A percentile compares a stretch with the other conserved stretches of the same genome.
phyloP scores from a whole-genome alignment of 1,140 invertebrate genomes.

The Hycleus cichorii region DNA sequence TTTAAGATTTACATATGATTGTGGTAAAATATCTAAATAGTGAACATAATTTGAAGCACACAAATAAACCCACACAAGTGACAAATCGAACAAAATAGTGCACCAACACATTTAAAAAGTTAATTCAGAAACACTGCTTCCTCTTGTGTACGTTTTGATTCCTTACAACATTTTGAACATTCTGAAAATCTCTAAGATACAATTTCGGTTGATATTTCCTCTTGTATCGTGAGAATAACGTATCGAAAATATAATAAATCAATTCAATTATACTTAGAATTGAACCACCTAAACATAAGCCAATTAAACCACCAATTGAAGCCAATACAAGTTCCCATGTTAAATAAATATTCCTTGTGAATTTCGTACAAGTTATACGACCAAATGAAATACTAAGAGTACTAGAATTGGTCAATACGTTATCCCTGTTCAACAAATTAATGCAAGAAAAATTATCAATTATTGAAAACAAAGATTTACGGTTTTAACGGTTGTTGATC shows the following conservation, averaged over 20 bases:
- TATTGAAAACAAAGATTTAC: neutral
- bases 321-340: constrained; percentile 27
- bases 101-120: too few species aligned
- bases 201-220: constrained; percentile 5
- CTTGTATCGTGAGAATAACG: constrained; percentile 7
- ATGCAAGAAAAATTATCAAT: neutral
- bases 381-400: constrained; percentile 12
- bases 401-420: constrained; percentile 2
- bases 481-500: constrained; percentile 4
- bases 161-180: too few species aligned
- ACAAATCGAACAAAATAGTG: too few species aligned
- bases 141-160: too few species aligned
- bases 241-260: constrained; percentile 14
- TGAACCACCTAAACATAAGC: constrained; percentile 42
- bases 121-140: too few species aligned
- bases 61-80: too few species aligned
- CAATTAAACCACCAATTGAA: constrained; percentile 44
- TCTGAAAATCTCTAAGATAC: neutral
- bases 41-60: too few species aligned
- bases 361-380: constrained; percentile 10
- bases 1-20: too few species aligned
- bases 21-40: too few species aligned
- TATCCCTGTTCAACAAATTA: neutral
- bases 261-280: constrained; percentile 43
- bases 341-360: constrained; percentile 11